Conservation (phyloP, 2,888 invertebrate species). For the Lasioglossum marginatum region DNA sequence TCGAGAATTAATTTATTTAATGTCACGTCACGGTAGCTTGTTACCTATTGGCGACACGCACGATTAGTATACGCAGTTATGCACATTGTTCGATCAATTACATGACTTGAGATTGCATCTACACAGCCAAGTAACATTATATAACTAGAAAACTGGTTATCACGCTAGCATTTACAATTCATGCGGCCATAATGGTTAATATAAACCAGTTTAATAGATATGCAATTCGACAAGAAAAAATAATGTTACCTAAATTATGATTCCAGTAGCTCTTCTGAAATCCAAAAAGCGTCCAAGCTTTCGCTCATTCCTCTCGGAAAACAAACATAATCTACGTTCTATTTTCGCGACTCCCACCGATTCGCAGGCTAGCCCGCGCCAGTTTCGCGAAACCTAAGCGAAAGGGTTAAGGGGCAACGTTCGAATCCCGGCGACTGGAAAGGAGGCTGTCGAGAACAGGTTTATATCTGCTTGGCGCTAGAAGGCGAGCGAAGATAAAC, state of each 20-base stretch:
- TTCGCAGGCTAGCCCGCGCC: not conserved
- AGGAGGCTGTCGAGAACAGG: slow-evolving; percentile 54
- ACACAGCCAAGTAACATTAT: not conserved
- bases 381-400: slow-evolving; percentile 6
- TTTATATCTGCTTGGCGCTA: slow-evolving; percentile 52
- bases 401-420: slow-evolving; percentile 28
- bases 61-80: not conserved
- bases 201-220: not conserved
- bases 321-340: not conserved
- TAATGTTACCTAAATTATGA: not conserved
- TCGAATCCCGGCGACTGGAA: slow-evolving; percentile 45
- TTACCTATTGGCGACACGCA: not conserved
- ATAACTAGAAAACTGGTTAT: not conserved
- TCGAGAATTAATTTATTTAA: not conserved
- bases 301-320: not conserved
- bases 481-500: slow-evolving; percentile 60
- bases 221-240: too few species aligned
- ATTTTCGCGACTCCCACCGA: not conserved
- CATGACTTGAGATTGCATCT: not conserved
- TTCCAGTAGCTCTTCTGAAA: too few species aligned
- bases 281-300: too few species aligned
- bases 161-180: not conserved
- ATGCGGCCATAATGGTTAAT: not conserved
- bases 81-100: slow-evolving; percentile 7
- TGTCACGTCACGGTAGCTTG: not conserved